Percentiles rank a stretch among this genome's conserved stretches.
Evolutionary conservation across 2,113 vertebrate species (phyloP).

Genomic region (Mirza zaza): DNA sequence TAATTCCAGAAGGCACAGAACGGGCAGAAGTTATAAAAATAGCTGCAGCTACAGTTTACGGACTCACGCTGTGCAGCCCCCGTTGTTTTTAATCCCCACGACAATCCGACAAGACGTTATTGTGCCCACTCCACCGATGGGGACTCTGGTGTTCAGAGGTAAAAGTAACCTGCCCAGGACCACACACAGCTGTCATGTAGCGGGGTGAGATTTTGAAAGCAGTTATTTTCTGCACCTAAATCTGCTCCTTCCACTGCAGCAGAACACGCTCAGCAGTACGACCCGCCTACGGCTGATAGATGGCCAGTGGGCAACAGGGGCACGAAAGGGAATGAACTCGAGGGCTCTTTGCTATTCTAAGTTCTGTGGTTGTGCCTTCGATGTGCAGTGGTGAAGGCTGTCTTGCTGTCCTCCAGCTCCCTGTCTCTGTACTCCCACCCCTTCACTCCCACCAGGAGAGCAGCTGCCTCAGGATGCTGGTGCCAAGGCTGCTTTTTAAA

Average conservation of each 20-base stretch:
- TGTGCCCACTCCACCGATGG: not conserved
- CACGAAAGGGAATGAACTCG: no score
- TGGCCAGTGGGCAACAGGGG: not conserved
- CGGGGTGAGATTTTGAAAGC: not conserved
- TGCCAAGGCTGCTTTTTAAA: not conserved
- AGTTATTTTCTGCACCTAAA: not conserved
- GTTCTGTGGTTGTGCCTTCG: not conserved
- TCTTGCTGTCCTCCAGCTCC: not conserved
- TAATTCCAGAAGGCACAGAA: constrained; percentile 23
- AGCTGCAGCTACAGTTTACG: not conserved
- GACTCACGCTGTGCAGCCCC: not conserved
- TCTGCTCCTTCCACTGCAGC: not conserved
- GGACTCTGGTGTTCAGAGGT: not conserved
- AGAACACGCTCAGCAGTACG: not conserved
- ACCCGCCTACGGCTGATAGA: not conserved
- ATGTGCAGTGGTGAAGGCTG: not conserved
- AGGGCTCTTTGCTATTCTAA: not conserved
- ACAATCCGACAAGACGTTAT: not conserved
- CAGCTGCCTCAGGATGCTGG: not conserved
- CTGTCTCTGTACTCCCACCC: not conserved
- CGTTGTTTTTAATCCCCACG: not conserved
- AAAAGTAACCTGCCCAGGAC: not conserved
- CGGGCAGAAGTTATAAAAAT: not conserved
- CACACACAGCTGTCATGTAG: not conserved
- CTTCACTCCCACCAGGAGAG: not conserved